Conservation (phyloP, 2,797 vertebrate species). For the Adrianichthys oophorus region DNA sequence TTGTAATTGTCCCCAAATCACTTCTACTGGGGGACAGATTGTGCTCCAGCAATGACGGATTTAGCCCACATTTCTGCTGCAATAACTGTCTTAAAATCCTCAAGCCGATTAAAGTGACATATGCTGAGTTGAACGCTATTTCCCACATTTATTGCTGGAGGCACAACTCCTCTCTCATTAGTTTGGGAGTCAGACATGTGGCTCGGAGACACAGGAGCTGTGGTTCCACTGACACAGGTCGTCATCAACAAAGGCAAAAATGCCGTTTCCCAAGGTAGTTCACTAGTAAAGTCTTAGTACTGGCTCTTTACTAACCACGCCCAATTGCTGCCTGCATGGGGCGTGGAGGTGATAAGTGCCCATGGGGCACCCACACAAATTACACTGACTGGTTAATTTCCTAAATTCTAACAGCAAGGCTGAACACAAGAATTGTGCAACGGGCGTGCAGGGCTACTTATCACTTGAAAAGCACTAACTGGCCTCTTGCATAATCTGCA, state of each 20-base stretch:
- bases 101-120: constrained; percentile 29
- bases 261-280: too few species aligned
- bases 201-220: constrained; percentile 2
- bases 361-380: too few species aligned
- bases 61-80: constrained; percentile 11
- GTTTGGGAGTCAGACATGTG: constrained; percentile 21
- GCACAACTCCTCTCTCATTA: constrained; percentile 33
- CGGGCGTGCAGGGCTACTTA: too few species aligned
- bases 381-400: too few species aligned
- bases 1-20: constrained; percentile 1
- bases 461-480: too few species aligned
- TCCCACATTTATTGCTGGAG: constrained; percentile 14
- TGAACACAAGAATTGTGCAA: too few species aligned
- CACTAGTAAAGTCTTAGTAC: too few species aligned
- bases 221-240: constrained; percentile 11
- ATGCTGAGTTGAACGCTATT: constrained; percentile 20
- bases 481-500: too few species aligned
- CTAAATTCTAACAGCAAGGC: too few species aligned
- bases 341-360: too few species aligned
- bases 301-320: too few species aligned
- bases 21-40: constrained; percentile 5
- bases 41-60: constrained; percentile 8
- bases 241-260: background rate
- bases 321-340: too few species aligned
- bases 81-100: constrained; percentile 16